A percentile compares a stretch with the other conserved stretches of the same genome.
These are phyloP conservation scores for Hyles vespertilio DNA, from an alignment of 1,140 invertebrate species.

Conservation along the genomic window DNA sequence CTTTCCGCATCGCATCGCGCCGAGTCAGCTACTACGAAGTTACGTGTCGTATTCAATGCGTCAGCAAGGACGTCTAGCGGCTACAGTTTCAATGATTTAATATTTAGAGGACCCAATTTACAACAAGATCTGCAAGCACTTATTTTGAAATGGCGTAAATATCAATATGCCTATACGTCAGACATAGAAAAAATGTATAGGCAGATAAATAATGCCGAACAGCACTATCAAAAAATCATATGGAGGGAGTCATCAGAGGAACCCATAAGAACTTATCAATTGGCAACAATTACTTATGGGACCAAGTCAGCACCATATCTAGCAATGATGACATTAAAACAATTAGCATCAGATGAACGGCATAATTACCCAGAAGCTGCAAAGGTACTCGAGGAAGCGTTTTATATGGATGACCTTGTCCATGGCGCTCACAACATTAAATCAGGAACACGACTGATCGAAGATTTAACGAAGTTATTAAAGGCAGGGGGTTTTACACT, in stretches of 20 bases:
- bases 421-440: conserved; percentile 13
- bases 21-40: conserved; percentile 36
- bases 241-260: conserved; percentile 13
- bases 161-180: conserved; percentile 25
- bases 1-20: conserved; percentile 15
- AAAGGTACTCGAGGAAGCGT: conserved; percentile 10
- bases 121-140: conserved; percentile 39
- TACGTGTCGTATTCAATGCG: conserved; percentile 59
- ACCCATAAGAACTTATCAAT: not conserved
- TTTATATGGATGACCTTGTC: conserved; percentile 26
- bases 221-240: conserved; percentile 15
- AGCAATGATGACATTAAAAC: conserved; percentile 8
- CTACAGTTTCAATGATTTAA: conserved; percentile 49
- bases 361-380: conserved; percentile 13
- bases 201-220: conserved; percentile 15
- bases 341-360: not conserved
- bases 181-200: conserved; percentile 46
- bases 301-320: conserved; percentile 6
- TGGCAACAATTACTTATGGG: conserved; percentile 8
- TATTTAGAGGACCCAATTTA: conserved; percentile 49
- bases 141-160: conserved; percentile 32
- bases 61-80: conserved; percentile 38
- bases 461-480: conserved; percentile 15
- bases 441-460: conserved; percentile 8
- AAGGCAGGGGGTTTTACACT: conserved; percentile 22